phyloP scores from a whole-genome alignment of 1,140 invertebrate species.

The Sarcophaga peregrina region DNA sequence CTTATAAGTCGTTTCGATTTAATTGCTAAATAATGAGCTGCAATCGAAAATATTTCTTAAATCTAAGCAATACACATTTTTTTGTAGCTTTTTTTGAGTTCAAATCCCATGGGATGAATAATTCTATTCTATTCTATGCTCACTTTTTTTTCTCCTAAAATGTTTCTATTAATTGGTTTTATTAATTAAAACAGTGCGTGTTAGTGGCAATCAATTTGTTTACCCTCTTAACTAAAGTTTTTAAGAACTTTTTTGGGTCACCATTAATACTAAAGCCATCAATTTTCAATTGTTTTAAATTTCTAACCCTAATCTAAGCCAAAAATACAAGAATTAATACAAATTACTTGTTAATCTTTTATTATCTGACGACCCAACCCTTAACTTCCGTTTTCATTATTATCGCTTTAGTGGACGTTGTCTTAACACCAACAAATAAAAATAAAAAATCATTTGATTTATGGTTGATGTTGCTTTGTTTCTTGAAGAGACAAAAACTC shows the following conservation, averaged over 20 bases:
- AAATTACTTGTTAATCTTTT: constrained; percentile 20
- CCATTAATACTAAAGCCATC: background rate
- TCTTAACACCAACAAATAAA: background rate
- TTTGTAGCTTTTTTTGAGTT: no score
- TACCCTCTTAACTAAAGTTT: background rate
- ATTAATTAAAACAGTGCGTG: background rate
- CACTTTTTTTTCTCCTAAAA: no score
- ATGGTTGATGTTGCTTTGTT: constrained; percentile 14
- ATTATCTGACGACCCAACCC: constrained; percentile 14
- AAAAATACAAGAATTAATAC: constrained; percentile 1
- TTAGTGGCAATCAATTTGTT: background rate
- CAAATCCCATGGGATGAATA: no score
- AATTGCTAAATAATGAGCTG: no score
- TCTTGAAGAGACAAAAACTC: background rate
- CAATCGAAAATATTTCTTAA: no score
- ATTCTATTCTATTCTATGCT: no score
- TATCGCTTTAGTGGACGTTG: constrained; percentile 2
- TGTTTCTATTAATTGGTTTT: background rate
- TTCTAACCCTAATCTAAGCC: background rate
- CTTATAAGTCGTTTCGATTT: constrained; percentile 49
- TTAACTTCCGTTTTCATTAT: constrained; percentile 15
- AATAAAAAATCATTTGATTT: constrained; percentile 13
- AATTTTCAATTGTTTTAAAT: constrained; percentile 13
- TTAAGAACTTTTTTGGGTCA: no score
- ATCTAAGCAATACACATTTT: no score